These are phyloP conservation scores for Rhopalosiphum maidis DNA, from an alignment of 1,140 invertebrate species.

Conservation along the genomic window DNA sequence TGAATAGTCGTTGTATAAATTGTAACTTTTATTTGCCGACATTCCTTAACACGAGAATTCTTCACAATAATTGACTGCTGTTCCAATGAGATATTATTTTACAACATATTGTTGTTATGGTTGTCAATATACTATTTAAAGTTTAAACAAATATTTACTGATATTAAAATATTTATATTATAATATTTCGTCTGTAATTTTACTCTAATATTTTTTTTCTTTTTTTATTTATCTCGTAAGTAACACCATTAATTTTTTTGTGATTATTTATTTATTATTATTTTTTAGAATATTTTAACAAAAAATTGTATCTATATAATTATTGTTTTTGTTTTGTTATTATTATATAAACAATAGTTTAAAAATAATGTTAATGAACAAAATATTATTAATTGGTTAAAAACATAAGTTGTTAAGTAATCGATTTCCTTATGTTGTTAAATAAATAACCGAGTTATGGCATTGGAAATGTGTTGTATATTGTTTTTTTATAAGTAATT, in stretches of 20 bases:
- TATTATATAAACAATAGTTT: constrained; percentile 36
- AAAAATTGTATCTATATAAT: background rate
- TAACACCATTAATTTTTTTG: background rate
- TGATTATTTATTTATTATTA: background rate
- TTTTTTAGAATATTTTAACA: constrained; percentile 1
- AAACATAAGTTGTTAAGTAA: background rate
- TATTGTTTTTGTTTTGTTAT: constrained; percentile 37
- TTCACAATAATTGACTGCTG: background rate
- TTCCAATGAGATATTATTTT: background rate
- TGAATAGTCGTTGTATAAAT: background rate
- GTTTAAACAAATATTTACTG: constrained; percentile 27
- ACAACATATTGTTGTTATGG: background rate
- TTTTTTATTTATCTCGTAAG: background rate
- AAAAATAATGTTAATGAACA: constrained; percentile 8
- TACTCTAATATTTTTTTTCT: background rate
- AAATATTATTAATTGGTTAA: constrained; percentile 33
- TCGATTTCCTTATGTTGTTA: constrained; percentile 27
- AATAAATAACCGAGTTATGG: constrained; percentile 12
- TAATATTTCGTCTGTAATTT: background rate
- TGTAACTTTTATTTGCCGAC: constrained; percentile 1
- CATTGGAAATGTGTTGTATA: constrained; percentile 28
- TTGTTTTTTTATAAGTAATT: constrained; percentile 26
- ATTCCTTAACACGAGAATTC: background rate
- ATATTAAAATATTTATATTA: background rate
- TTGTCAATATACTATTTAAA: constrained; percentile 16